phyloP scores from a whole-genome alignment of 1,140 invertebrate genomes.

The Melanaphis sacchari region DNA sequence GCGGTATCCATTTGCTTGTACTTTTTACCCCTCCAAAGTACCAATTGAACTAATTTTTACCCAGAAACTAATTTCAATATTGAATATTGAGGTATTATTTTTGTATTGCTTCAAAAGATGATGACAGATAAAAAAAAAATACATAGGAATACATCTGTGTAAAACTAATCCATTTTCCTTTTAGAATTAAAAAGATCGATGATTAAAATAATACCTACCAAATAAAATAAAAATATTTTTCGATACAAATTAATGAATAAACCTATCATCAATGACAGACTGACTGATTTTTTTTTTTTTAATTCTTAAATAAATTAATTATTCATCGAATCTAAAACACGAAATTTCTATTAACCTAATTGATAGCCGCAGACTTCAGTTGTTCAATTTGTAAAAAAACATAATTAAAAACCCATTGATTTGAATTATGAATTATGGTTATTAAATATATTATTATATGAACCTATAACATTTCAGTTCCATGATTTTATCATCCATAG shows the following conservation, averaged over 20 bases:
- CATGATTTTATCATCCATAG: no score
- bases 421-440: neutral
- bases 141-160: neutral
- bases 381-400: neutral
- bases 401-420: neutral
- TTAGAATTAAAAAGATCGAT: neutral
- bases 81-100: no score
- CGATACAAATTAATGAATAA: neutral
- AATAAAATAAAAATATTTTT: neutral
- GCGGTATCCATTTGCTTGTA: neutral
- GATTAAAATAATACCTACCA: neutral
- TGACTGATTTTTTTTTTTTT: neutral
- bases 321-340: constrained; percentile 6
- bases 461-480: neutral
- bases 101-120: neutral
- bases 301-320: neutral
- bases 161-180: neutral
- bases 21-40: neutral
- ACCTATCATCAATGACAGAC: no score
- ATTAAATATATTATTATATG: neutral
- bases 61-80: neutral
- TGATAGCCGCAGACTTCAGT: neutral
- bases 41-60: neutral
- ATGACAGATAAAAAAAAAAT: neutral
- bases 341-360: neutral